Evolutionary conservation across 2,113 vertebrate species (phyloP), one percentile per base, ranked within the genome.

Genomic region (Tupaia chinensis): DNA sequence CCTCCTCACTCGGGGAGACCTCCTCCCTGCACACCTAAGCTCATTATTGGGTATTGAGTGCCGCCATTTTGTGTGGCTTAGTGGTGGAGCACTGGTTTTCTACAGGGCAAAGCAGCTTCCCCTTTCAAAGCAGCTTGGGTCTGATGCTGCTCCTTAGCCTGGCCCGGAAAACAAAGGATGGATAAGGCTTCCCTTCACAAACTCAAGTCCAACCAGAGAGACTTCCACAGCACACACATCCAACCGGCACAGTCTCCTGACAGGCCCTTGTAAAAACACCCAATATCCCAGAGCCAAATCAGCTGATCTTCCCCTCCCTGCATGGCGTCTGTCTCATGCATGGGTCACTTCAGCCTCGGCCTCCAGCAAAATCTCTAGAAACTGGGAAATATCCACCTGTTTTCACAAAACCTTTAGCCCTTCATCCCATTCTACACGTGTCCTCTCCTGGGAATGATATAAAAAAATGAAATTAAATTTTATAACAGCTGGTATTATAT

Each of bases 381-480:
- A 61, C 58, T 65, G 94, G 91, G 27, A 92, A 88, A 34, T 54
- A 23, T 61, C 77, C 86, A 94, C 79, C 90, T 97, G 85, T 78
- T 86, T 65, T 77, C 83, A 95, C 88, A 94, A 91, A 95, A 69
- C 54, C 82, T 89, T 17, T 23, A 53, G 32, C 9, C 44, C 17
- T 19, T 87, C 70, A 9, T n/a, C 23, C 25, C 27, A 63, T 69
- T 83, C 53, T 27, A 53, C 29, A 74, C 7, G 94, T 85, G 10
- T 32, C 60, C 72, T 85, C 73, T 97, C 78, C 66, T 83, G 89
- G 32, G 81, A 56, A 91, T 58, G 84, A 34, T 89, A 70, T 80
- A 91, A 83, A 91, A 32, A 94, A 95, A 89, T 87, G 82, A 94
- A 94, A 93, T 85, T 32, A 94, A 72, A 56, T 60, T 96, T 95